Evolutionary conservation across 2,888 invertebrate genomes (phyloP).

Genomic region (Drosophila neotestacea): DNA sequence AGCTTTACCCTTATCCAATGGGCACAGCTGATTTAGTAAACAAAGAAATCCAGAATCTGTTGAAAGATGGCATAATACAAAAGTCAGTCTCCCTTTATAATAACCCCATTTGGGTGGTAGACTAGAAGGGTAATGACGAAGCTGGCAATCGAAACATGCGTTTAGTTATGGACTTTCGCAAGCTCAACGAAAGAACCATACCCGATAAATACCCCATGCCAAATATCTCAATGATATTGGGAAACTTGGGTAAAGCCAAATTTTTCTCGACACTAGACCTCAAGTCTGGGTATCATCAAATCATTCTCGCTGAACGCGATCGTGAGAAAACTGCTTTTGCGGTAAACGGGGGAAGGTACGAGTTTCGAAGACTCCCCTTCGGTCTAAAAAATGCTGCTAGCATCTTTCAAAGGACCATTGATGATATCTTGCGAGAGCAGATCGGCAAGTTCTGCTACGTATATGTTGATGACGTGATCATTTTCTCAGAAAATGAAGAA

Average conservation of each 20-base stretch:
- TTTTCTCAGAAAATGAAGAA: neutral
- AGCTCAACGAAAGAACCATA: neutral
- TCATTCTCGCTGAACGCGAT: conserved; percentile 13
- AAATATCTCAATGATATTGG: conserved; percentile 4
- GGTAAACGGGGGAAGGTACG: conserved; percentile 6
- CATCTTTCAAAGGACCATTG: conserved; percentile 13
- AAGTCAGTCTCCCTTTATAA: no score
- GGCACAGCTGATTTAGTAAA: neutral
- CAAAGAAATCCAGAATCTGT: neutral
- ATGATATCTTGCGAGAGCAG: conserved; percentile 1
- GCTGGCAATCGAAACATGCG: no score
- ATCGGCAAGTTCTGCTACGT: conserved; percentile 9
- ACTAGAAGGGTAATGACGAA: no score
- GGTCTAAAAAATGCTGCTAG: conserved; percentile 19
- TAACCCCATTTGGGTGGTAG: no score
- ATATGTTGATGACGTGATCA: conserved; percentile 6
- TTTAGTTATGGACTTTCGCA: no score
- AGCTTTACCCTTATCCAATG: neutral
- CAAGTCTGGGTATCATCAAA: conserved; percentile 34
- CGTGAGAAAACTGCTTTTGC: neutral
- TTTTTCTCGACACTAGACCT: conserved; percentile 8
- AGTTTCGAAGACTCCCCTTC: conserved; percentile 16
- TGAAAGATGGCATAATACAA: neutral
- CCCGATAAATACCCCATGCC: neutral
- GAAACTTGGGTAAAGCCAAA: conserved; percentile 1